Evolutionary conservation across 37 sponge, comb jelly and placozoan species (phyloP).

Genomic region (Cliona cf. orientalis): DNA sequence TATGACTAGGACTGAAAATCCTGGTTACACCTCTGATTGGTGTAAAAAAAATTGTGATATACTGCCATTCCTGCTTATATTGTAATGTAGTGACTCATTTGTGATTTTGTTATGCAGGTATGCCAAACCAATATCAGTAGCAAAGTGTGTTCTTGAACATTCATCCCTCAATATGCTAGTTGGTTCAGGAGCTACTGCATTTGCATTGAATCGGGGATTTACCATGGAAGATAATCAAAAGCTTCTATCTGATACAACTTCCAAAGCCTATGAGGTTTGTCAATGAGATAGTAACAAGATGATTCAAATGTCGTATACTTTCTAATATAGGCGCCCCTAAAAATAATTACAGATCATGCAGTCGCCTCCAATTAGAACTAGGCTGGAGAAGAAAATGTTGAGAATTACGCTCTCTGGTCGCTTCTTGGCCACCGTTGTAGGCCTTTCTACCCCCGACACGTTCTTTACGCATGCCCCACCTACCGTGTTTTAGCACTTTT

Average conservation of each 20-base stretch:
- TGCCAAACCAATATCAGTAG: slow-evolving; percentile 78
- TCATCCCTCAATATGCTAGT: slow-evolving; percentile 60
- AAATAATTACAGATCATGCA: too few relatives aligned
- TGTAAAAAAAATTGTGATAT: too few relatives aligned
- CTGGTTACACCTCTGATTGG: too few relatives aligned
- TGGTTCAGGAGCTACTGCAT: slow-evolving; percentile 70
- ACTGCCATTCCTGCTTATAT: too few relatives aligned
- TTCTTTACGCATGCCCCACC: too few relatives aligned
- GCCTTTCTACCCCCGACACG: too few relatives aligned
- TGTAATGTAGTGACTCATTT: too few relatives aligned
- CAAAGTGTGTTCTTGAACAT: slow-evolving; percentile 65
- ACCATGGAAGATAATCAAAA: slow-evolving; percentile 46
- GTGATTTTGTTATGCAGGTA: slow-evolving; percentile 40
- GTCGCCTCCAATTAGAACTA: neutral
- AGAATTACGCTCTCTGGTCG: too few relatives aligned
- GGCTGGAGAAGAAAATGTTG: neutral
- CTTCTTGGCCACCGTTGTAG: neutral
- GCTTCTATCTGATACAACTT: slow-evolving; percentile 49
- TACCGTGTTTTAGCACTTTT: too few relatives aligned
- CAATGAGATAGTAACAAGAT: too few relatives aligned
- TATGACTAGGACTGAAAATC: too few relatives aligned
- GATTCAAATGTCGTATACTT: neutral
- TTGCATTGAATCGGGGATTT: slow-evolving; percentile 70
- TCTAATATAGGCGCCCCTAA: too few relatives aligned
- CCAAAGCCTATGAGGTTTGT: slow-evolving; percentile 44